Evolutionary conservation across 2,113 vertebrate species (phyloP).

Genomic region (Oreotrochilus melanogaster): DNA sequence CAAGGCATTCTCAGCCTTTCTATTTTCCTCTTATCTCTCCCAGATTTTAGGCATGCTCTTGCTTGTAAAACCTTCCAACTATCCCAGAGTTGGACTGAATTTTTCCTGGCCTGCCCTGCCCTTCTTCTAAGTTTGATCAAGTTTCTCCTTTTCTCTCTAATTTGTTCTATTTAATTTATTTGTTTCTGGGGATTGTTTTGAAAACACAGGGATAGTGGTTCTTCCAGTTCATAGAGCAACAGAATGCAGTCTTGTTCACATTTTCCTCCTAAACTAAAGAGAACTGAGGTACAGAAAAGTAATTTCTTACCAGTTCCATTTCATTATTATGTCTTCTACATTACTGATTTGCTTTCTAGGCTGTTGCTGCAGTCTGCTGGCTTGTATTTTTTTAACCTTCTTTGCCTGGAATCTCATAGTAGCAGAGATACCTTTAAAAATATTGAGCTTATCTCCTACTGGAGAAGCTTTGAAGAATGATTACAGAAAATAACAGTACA

Average conservation of each 20-base stretch:
- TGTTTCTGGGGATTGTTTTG: background rate
- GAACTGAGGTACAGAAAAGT: background rate
- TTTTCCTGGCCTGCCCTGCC: background rate
- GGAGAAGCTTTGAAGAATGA: background rate
- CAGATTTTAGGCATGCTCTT: background rate
- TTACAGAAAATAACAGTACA: background rate
- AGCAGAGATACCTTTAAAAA: background rate
- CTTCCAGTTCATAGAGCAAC: background rate
- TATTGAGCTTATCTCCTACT: background rate
- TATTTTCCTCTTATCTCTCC: background rate
- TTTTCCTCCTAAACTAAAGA: background rate
- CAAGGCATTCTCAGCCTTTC: background rate
- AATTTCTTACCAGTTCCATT: background rate
- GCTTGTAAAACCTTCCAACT: background rate
- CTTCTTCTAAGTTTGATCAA: background rate
- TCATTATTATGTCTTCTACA: background rate
- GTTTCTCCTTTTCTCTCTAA: background rate
- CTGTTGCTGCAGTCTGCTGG: background rate
- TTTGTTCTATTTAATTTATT: background rate
- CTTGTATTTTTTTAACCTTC: background rate
- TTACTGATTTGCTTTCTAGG: background rate
- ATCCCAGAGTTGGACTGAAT: background rate
- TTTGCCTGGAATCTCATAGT: background rate
- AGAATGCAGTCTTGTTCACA: background rate
- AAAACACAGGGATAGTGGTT: background rate